phyloP scores from a whole-genome alignment of 2,888 invertebrate species.

The Parelbella ahira region DNA sequence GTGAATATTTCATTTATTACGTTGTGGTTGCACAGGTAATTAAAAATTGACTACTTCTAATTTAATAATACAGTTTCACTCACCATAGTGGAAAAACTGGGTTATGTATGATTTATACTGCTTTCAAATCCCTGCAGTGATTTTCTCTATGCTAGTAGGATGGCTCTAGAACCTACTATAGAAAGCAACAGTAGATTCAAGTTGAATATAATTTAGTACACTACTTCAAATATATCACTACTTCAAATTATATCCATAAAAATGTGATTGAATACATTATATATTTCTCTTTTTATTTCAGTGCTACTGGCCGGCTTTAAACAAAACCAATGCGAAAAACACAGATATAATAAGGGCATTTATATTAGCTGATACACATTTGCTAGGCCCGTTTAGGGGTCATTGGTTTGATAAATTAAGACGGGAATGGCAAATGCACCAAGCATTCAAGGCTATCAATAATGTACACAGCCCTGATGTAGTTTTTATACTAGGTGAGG shows the following conservation, averaged over 20 bases:
- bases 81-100: too few relatives aligned
- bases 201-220: too few relatives aligned
- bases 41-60: background rate
- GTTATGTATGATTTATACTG: too few relatives aligned
- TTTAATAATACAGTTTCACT: background rate
- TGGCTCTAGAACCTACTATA: too few relatives aligned
- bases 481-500: constrained; percentile 91
- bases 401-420: constrained; percentile 98
- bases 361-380: constrained; percentile 94
- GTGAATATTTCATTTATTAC: constrained; percentile 65
- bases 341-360: constrained; percentile 83
- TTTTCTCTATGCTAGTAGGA: too few relatives aligned
- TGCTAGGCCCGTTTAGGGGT: constrained; percentile 91
- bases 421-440: constrained; percentile 98
- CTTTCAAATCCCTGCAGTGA: too few relatives aligned
- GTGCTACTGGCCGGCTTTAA: constrained; percentile 87
- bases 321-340: constrained; percentile 46
- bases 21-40: constrained; percentile 56
- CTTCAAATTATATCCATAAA: too few relatives aligned
- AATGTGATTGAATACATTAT: background rate
- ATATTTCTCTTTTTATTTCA: constrained; percentile 47
- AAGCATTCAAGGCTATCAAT: constrained; percentile 92
- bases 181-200: too few relatives aligned
- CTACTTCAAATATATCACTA: too few relatives aligned
- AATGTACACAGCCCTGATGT: constrained; percentile 90